These are phyloP conservation scores for Glandiceps talaboti DNA, from an alignment of 53 echinoderm and acorn worm genomes.

Conservation along the genomic window DNA sequence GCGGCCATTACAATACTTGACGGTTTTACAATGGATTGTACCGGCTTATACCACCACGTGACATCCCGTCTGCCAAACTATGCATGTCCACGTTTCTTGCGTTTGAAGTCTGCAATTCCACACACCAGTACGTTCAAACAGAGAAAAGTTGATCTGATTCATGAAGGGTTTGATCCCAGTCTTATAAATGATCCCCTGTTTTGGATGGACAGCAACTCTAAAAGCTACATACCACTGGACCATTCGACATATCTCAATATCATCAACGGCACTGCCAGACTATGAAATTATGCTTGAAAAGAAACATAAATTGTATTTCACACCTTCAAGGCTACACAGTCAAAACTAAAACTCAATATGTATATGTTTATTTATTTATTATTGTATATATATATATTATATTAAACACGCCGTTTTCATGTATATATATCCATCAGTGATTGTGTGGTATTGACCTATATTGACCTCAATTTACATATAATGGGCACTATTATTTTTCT, in stretches of 20 bases:
- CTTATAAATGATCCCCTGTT: slow-evolving; percentile 52
- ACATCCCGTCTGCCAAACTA: slow-evolving; percentile 51
- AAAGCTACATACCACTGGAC: slow-evolving; percentile 43
- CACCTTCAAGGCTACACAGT: no score
- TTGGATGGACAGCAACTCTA: slow-evolving; percentile 26
- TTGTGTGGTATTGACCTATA: no score
- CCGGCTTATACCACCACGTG: slow-evolving; percentile 36
- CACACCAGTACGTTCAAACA: slow-evolving; percentile 94
- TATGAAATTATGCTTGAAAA: no score
- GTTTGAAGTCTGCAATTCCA: slow-evolving; percentile 42
- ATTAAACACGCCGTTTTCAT: no score
- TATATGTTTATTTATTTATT: no score
- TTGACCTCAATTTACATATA: no score
- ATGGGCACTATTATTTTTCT: no score
- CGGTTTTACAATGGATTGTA: slow-evolving; percentile 7
- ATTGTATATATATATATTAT: no score
- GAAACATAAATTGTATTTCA: no score
- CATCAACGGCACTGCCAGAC: slow-evolving; percentile 39
- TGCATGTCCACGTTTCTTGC: slow-evolving; percentile 87
- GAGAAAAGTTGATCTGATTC: slow-evolving; percentile 55
- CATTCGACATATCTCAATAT: slow-evolving; percentile 35
- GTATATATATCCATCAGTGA: no score
- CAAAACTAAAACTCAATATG: no score
- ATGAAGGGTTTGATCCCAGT: slow-evolving; percentile 67
- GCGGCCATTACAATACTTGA: slow-evolving; percentile 49